phyloP scores from a whole-genome alignment of 2,888 invertebrate species.

The Papilio protenor region DNA sequence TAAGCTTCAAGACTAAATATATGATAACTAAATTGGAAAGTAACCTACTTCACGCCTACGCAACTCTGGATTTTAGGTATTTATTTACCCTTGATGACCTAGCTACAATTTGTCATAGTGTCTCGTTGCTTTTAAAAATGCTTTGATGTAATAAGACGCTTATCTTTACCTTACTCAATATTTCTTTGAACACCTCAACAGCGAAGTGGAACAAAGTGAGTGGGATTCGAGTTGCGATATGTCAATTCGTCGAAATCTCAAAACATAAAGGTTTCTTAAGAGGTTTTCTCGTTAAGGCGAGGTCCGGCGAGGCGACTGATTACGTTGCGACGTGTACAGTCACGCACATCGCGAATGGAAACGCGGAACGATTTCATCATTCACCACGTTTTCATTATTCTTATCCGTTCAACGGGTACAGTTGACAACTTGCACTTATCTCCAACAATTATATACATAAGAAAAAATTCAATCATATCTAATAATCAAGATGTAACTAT shows the following conservation, averaged over 20 bases:
- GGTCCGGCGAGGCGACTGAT: slow-evolving; percentile 38
- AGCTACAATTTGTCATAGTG: background rate
- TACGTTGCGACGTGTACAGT: slow-evolving; percentile 35
- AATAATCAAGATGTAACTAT: no score
- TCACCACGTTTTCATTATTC: slow-evolving; percentile 43
- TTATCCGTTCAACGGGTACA: slow-evolving; percentile 29
- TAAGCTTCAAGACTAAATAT: background rate
- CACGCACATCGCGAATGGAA: slow-evolving; percentile 33
- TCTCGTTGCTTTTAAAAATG: background rate
- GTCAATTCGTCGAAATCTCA: slow-evolving; percentile 33
- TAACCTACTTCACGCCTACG: background rate
- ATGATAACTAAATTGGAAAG: background rate
- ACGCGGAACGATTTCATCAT: slow-evolving; percentile 47
- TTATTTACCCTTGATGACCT: background rate
- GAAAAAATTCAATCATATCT: no score
- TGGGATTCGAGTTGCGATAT: slow-evolving; percentile 19
- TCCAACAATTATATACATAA: background rate
- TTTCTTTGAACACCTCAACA: slow-evolving; percentile 19
- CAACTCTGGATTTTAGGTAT: background rate
- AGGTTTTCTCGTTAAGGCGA: slow-evolving; percentile 28
- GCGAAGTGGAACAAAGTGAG: slow-evolving; percentile 27
- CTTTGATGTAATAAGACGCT: background rate
- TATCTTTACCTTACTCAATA: slow-evolving; percentile 29
- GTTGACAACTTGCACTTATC: slow-evolving; percentile 1
- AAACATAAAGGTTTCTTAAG: slow-evolving; percentile 31